Evolutionary conservation across 2,113 vertebrate genomes (phyloP), one percentile per base, ranked within the genome.

Genomic region (Parus major): DNA sequence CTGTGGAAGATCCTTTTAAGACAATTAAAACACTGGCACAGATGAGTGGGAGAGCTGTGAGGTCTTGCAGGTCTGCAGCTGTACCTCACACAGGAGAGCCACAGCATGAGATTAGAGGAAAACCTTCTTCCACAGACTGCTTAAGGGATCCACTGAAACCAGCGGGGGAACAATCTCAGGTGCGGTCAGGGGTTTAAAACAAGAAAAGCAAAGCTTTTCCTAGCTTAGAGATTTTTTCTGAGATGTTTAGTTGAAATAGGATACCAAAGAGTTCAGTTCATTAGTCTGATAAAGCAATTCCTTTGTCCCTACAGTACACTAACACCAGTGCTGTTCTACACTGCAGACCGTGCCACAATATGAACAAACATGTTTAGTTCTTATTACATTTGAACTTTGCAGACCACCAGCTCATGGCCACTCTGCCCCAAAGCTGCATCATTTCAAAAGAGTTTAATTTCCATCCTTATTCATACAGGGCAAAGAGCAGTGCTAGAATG

Each of bases 31-130:
- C 2, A 4, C 52, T 68, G 63, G 41, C 68, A 73, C 8, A 49
- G 63, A 23, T 0, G 0, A 88, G 63, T 9, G 17, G 53, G 79
- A 79, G 88, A 66, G 33, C 8, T 66, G 29, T 2, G 10, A 82
- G 47, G 47, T 71, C 71, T 88, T 93, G 66, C 75, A 72, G 39
- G 44, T 73, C 50, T 35, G 63, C 7, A 7, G 64, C 16, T 10
- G 0, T 36, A n/a, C 18, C 61, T 80, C 47, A 11, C 19, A 10
- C 5, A n/a, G 7, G 56, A 55, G 41, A 60, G 39, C n/a, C 44
- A 3, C 42, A 3, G 1, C 16, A 9, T 1, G 3, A 0, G 0
- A 39, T 72, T 31, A 73, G 70, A 49, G 49, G 14, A 82, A 78
- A 87, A n/a, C 12, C 47, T 41, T 20, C 75, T 52, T 15, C 57